Base-by-base conservation (phyloP, 2,888 invertebrate species). In the Amphipoea oculea region DNA sequence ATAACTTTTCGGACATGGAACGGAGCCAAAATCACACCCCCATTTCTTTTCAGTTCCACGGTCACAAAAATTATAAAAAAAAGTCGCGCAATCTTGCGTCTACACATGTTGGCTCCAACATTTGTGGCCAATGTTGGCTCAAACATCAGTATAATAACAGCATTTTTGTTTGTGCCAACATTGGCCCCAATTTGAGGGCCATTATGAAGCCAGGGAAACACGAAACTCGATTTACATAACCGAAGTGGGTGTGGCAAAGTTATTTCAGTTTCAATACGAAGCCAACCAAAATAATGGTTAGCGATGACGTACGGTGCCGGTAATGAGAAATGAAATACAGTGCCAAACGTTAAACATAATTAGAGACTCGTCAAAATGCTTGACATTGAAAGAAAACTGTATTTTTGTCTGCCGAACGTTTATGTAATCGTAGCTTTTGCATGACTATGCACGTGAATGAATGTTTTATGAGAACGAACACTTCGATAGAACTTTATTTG, bases 241-340 rank as follows among this genome's bases (percentile, higher is more conserved):
- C 67, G 73, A 81, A 80, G 84, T 88, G 83, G 91, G 90, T 88
- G 90, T 90, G 90, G 84, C 89, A 70, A 66, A 67, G 71, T 83
- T 88, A 84, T 85, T 88, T 84, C 76, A 73, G 80, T 78, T 76
- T 62, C 69, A 80, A 79, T 72, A 78, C 69, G 76, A 81, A 83
- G 60, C 70, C 69, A 76, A 85, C 76, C 54, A 78, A 83, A 81
- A 79, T 83, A 80, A 79, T 87, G 36, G 73, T 70, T 73, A 9
- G 63, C 63, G 36, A 62, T 86, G 86, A 90, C 87, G 86, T 84
- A 69, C 29, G 48, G 65, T 54, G 72, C 48, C 81, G 76, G 82
- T 89, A 90, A 90, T 87, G 87, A 87, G 90, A 86, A 87, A 89
- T 83, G 74, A 76, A 76, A 76, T 66, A 12, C 45, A 71, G 72